These are phyloP conservation scores for Aquatica leii DNA, from an alignment of 2,888 invertebrate species.

Conservation along the genomic window DNA sequence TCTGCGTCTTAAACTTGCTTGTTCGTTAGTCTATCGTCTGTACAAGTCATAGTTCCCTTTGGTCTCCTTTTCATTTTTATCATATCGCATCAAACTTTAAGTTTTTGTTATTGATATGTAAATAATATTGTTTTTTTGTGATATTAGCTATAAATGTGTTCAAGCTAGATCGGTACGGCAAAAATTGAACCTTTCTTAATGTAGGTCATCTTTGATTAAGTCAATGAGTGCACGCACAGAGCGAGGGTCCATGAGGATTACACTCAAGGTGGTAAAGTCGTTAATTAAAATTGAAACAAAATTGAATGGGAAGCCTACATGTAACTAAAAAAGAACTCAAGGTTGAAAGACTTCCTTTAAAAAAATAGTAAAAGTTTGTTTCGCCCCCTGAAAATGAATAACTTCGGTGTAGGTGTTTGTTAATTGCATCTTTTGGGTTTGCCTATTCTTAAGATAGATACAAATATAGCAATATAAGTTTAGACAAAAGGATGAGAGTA, in stretches of 20 bases:
- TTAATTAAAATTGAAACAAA: conserved; percentile 1
- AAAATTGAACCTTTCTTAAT: conserved; percentile 2
- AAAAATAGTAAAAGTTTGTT: conserved; percentile 8
- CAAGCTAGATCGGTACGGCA: no score
- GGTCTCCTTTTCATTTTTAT: neutral
- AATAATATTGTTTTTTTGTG: neutral
- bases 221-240: neutral
- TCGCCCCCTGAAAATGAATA: conserved; percentile 8
- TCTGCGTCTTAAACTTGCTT: conserved; percentile 6
- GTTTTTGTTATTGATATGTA: neutral
- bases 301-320: conserved; percentile 3
- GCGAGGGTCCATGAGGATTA: conserved; percentile 8
- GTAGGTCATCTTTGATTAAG: conserved; percentile 9
- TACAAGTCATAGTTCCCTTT: neutral
- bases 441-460: neutral
- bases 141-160: neutral
- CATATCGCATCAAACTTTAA: neutral
- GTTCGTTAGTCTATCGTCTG: no score
- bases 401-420: neutral
- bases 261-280: neutral
- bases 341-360: conserved; percentile 11
- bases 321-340: neutral
- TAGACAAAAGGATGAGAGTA: neutral
- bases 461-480: no score
- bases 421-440: conserved; percentile 10